Percentiles rank a stretch among this genome's conserved stretches.
phyloP scores from a whole-genome alignment of 2,113 vertebrate genomes.

The Pachyramphus minor region DNA sequence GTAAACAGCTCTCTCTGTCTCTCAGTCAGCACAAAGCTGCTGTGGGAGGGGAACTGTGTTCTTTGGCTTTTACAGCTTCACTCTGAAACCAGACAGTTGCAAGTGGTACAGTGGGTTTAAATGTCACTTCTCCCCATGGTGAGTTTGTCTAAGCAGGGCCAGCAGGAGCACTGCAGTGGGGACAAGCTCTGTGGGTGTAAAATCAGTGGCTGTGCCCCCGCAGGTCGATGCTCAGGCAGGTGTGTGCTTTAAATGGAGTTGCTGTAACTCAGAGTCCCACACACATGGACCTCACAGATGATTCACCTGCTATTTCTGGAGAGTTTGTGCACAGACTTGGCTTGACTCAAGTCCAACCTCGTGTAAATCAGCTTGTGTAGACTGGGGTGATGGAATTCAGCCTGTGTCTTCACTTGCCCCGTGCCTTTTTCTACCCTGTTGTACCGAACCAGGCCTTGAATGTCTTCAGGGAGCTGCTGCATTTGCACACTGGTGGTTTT shows the following conservation, averaged over 20 bases:
- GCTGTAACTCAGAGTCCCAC: neutral
- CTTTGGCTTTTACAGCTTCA: neutral
- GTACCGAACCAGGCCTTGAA: neutral
- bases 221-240: neutral
- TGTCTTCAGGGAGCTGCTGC: neutral
- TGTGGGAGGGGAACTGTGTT: neutral
- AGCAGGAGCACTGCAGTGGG: neutral
- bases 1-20: neutral
- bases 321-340: neutral
- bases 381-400: neutral
- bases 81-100: neutral
- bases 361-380: neutral
- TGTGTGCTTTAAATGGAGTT: neutral
- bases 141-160: neutral
- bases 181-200: neutral
- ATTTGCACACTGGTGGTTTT: rapidly evolving
- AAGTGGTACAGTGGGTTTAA: neutral
- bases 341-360: neutral
- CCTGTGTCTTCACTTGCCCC: neutral
- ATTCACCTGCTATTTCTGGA: neutral
- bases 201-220: neutral
- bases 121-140: neutral
- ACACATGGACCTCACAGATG: neutral
- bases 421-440: neutral
- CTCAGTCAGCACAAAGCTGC: neutral